Base-by-base conservation (phyloP, 2,888 invertebrate genomes). In the Pycnomerus fuliginosus region DNA sequence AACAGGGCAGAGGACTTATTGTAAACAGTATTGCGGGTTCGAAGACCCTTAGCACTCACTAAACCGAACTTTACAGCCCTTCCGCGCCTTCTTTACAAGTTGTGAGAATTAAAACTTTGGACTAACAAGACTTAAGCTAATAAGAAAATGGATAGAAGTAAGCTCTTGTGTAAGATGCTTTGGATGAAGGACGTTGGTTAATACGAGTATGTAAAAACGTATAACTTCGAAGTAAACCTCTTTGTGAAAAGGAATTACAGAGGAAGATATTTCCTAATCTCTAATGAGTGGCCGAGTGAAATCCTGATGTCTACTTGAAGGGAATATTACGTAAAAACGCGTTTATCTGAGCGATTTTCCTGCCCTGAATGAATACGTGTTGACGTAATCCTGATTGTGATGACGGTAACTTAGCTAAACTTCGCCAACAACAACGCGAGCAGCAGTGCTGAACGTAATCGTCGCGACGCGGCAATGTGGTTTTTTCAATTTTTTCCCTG, bases 31-130 rank as follows among this genome's bases (percentile, higher is more conserved):
- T 71, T 70, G 69, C 66, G 71, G 71, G 70, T 69, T 70, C 69
- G 69, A 64, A 67, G 67, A 68, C 69, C 70, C 67, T 70, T 68
- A 63, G 61, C 68, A 68, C 65, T 67, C 67, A 62, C 65, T 68
- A 70, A 69, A 69, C 66, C 65, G 61, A 65, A 65, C 67, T 67
- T 65, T 65, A 62, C 63, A 61, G 58, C 65, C 65, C 64, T 62
- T 58, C 59, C 56, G 56, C 60, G 57, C 56, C 58, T 58, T 71
- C 70, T 69, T 69, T 66, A 70, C 71, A 75, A 76, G 70, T 74
- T 75, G 73, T 65, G 68, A 68, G 79, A 78, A 78, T 79, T 79
- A 79, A 80, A 80, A 80, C 79, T 78, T 79, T 75, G 71, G 73
- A 77, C 78, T 76, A 76, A 77, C 76, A 76, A 71, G 76, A 74